Conservation (phyloP, 2,113 vertebrate species). For the Pachypanchax playfairii region DNA sequence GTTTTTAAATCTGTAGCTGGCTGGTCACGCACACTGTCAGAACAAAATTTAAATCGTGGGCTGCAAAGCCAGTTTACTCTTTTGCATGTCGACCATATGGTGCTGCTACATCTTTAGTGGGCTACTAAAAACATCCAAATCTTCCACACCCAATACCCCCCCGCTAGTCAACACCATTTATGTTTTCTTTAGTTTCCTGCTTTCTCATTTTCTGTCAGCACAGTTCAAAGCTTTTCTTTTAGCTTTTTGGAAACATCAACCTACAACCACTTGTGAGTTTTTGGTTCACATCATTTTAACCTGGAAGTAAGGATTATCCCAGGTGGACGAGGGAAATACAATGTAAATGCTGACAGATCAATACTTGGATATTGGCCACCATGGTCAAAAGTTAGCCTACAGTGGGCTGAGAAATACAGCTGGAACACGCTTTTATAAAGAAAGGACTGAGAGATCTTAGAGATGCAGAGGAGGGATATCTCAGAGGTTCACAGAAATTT, state of each 20-base stretch:
- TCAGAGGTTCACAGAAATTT: conserved; percentile 13
- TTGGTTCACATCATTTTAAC: conserved; percentile 41
- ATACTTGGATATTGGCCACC: conserved; percentile 57
- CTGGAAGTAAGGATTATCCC: conserved; percentile 58
- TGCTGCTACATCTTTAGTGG: too few species aligned
- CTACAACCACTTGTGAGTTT: conserved; percentile 20
- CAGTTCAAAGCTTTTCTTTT: conserved; percentile 26
- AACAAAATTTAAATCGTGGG: too few species aligned
- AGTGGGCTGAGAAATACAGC: conserved; percentile 27
- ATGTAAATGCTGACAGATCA: conserved; percentile 44
- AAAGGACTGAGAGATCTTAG: conserved; percentile 12
- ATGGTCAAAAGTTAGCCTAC: conserved; percentile 20
- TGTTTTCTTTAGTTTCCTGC: conserved; percentile 47
- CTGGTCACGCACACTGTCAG: too few species aligned
- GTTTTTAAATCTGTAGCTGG: too few species aligned
- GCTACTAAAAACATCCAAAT: too few species aligned
- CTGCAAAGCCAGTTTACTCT: too few species aligned
- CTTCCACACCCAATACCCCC: conserved; percentile 17
- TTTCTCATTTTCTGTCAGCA: conserved; percentile 60
- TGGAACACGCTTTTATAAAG: conserved; percentile 30
- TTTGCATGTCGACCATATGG: too few species aligned
- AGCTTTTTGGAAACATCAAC: conserved; percentile 13
- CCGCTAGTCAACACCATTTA: conserved; percentile 37
- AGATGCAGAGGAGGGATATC: conserved; percentile 20
- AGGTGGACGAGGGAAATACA: conserved; percentile 48